phyloP scores from a whole-genome alignment of 2,113 vertebrate genomes.

The Sphaerodactylus townsendi region DNA sequence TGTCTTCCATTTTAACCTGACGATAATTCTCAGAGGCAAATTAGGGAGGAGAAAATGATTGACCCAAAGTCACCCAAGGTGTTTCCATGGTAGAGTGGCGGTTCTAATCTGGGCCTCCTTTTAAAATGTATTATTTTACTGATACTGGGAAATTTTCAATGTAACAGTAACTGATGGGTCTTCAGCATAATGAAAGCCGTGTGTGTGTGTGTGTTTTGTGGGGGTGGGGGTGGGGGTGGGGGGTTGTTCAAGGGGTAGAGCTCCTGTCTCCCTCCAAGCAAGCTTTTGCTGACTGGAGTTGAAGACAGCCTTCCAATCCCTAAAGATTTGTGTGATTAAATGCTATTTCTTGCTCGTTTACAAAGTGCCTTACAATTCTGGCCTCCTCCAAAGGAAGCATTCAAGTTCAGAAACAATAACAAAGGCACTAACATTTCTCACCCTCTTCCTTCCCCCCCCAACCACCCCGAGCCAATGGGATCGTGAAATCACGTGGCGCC shows the following conservation, averaged over 20 bases:
- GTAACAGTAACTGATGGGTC: background rate
- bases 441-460: background rate
- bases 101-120: background rate
- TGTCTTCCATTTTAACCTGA: too few species aligned
- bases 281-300: background rate
- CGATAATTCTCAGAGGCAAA: too few species aligned
- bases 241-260: too few species aligned
- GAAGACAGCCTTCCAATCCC: background rate
- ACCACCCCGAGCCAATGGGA: constrained; percentile 48
- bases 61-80: too few species aligned
- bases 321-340: background rate
- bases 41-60: too few species aligned
- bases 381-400: background rate
- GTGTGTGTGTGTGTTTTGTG: too few species aligned
- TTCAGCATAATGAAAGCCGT: background rate
- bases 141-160: background rate
- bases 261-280: background rate
- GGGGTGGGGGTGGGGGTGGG: background rate
- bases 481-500: constrained; percentile 61
- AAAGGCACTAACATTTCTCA: constrained; percentile 22
- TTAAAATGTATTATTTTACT: background rate
- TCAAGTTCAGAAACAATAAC: constrained; percentile 57
- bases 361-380: background rate
- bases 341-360: background rate
- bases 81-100: too few species aligned